These are phyloP conservation scores for Zygothrica quintamaculata DNA, from an alignment of 2,888 invertebrate species.

Conservation along the genomic window DNA sequence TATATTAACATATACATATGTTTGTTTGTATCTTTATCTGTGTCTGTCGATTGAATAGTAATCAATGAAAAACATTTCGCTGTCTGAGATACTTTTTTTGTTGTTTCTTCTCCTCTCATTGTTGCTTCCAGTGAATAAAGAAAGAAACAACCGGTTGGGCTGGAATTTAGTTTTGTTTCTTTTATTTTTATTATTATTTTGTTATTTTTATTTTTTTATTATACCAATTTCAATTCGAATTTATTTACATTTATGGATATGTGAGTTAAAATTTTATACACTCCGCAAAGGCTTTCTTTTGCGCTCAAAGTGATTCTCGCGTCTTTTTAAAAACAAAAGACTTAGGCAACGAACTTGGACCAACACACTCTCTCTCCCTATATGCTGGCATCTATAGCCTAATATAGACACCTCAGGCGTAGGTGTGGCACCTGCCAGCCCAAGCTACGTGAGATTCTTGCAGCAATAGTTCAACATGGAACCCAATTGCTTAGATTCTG, in stretches of 20 bases:
- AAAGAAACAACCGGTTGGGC: conserved; percentile 38
- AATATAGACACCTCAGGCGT: conserved; percentile 28
- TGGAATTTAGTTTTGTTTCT: conserved; percentile 17
- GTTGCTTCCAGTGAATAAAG: conserved; percentile 2
- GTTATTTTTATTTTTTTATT: conserved; percentile 20
- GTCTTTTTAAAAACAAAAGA: conserved; percentile 36
- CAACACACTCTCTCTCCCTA: too few species aligned
- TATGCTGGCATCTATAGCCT: too few species aligned
- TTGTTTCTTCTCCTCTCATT: too few species aligned
- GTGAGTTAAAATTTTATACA: conserved; percentile 13
- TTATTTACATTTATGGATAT: conserved; percentile 40
- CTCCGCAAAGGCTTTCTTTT: conserved; percentile 45
- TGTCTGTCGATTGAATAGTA: conserved; percentile 56
- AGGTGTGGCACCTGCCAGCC: conserved; percentile 41
- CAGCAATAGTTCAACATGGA: conserved; percentile 39
- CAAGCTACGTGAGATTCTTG: conserved; percentile 8
- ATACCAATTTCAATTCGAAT: conserved; percentile 42
- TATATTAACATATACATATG: conserved; percentile 10
- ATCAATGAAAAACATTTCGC: conserved; percentile 71
- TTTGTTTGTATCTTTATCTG: neutral
- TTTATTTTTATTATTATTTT: conserved; percentile 16
- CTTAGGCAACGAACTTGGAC: conserved; percentile 43
- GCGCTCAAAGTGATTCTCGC: conserved; percentile 1
- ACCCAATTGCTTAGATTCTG: conserved; percentile 43
- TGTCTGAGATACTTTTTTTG: conserved; percentile 21